Percentiles rank a stretch among this genome's conserved stretches.
phyloP scores from a whole-genome alignment of 2,113 vertebrate genomes.

The Lamprotornis superbus region DNA sequence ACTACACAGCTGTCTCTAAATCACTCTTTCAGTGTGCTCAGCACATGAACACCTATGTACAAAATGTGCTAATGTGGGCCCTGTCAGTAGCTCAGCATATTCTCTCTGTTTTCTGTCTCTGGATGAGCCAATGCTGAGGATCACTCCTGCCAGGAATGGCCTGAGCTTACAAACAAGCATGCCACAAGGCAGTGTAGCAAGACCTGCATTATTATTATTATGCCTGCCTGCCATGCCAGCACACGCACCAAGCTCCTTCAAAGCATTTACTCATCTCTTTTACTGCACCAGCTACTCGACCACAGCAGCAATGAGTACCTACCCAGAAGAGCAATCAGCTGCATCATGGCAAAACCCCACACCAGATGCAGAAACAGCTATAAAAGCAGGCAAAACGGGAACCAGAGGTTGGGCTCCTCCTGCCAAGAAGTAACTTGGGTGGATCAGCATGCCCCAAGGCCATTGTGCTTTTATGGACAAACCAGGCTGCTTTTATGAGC shows the following conservation, averaged over 20 bases:
- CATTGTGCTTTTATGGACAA: not conserved
- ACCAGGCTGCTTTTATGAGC: not conserved
- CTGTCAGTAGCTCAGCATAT: not conserved
- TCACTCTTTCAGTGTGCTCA: not conserved
- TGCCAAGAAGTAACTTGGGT: not conserved
- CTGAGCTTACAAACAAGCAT: not conserved
- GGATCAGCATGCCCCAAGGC: not conserved
- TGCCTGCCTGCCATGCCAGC: not conserved
- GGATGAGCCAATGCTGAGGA: not conserved
- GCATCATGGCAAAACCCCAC: not conserved
- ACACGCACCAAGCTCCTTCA: not conserved
- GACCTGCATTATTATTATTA: not conserved
- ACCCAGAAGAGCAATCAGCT: not conserved
- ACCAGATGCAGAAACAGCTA: not conserved
- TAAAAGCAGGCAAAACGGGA: not conserved
- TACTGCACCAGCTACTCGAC: not conserved
- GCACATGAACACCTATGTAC: not conserved
- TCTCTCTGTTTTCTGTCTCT: not conserved
- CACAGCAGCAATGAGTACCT: slow-evolving; percentile 1
- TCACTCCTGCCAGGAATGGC: not conserved
- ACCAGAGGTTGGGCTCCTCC: not conserved
- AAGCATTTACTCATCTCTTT: not conserved
- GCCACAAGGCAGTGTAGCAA: not conserved
- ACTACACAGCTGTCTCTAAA: not conserved
- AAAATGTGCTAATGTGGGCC: not conserved